Conservation (phyloP, 1,140 invertebrate species). For the Sycophila sp. region DNA sequence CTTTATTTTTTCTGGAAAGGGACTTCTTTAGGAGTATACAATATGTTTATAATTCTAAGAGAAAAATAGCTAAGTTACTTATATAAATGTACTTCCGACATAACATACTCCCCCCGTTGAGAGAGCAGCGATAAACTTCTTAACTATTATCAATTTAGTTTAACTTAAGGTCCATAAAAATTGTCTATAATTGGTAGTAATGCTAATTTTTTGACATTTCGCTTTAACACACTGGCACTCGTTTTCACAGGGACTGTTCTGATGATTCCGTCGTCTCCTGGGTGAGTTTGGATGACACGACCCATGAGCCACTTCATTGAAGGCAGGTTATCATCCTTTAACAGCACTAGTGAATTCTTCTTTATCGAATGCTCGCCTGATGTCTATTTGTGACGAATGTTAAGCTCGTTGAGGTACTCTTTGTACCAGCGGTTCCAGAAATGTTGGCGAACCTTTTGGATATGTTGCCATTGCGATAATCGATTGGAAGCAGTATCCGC, state of each 20-base stretch:
- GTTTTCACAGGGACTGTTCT: background rate
- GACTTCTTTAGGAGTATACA: too few relatives aligned
- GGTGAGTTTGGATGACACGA: background rate
- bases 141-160: too few relatives aligned
- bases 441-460: background rate
- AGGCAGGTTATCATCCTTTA: constrained; percentile 6
- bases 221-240: background rate
- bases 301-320: background rate
- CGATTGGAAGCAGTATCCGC: background rate
- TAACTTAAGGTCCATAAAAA: too few relatives aligned
- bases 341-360: background rate
- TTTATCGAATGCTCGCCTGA: background rate
- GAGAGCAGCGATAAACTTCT: too few relatives aligned
- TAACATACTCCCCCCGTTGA: too few relatives aligned
- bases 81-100: too few relatives aligned
- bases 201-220: background rate
- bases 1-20: too few relatives aligned
- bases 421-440: constrained; percentile 8
- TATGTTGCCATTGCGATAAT: constrained; percentile 1
- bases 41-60: too few relatives aligned
- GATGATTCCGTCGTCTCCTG: background rate
- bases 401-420: constrained; percentile 10
- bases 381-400: constrained; percentile 1
- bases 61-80: too few relatives aligned
- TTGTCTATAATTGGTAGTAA: background rate